Evolutionary conservation across 2,888 invertebrate species (phyloP).

Genomic region (Perithous albicinctus): DNA sequence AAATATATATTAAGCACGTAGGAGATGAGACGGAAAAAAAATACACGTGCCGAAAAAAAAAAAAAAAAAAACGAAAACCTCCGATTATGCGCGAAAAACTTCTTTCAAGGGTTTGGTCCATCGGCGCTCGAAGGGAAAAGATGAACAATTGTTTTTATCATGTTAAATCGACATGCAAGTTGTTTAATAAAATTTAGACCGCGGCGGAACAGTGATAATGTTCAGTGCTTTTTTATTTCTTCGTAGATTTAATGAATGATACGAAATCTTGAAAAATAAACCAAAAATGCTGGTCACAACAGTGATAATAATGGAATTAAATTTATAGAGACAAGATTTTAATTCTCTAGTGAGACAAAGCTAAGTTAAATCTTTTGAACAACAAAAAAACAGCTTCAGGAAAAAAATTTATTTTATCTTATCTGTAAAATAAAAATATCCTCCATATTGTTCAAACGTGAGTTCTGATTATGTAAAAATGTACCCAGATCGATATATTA

Average conservation of each 20-base stretch:
- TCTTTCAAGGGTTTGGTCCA: conserved; percentile 35
- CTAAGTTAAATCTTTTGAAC: no score
- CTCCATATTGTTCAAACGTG: no score
- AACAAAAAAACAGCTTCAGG: no score
- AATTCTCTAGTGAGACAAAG: no score
- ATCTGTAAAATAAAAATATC: no score
- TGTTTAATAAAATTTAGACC: conserved; percentile 74
- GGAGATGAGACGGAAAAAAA: conserved; percentile 10
- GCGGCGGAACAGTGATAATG: conserved; percentile 60
- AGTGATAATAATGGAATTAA: background rate
- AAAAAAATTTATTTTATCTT: no score
- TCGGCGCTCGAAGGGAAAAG: conserved; percentile 31
- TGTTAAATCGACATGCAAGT: conserved; percentile 70
- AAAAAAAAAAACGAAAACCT: conserved; percentile 14
- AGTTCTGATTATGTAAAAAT: no score
- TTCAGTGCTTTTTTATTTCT: conserved; percentile 14
- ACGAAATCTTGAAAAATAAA: background rate
- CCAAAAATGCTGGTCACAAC: no score
- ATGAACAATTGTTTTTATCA: conserved; percentile 70
- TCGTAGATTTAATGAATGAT: background rate
- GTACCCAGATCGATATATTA: no score
- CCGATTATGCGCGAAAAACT: conserved; percentile 38
- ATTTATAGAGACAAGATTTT: background rate
- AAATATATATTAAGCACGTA: background rate
- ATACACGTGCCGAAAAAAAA: conserved; percentile 19